These are phyloP conservation scores for Galaxea fascicularis DNA, from an alignment of 92 coral and sea anemone genomes.

Conservation along the genomic window DNA sequence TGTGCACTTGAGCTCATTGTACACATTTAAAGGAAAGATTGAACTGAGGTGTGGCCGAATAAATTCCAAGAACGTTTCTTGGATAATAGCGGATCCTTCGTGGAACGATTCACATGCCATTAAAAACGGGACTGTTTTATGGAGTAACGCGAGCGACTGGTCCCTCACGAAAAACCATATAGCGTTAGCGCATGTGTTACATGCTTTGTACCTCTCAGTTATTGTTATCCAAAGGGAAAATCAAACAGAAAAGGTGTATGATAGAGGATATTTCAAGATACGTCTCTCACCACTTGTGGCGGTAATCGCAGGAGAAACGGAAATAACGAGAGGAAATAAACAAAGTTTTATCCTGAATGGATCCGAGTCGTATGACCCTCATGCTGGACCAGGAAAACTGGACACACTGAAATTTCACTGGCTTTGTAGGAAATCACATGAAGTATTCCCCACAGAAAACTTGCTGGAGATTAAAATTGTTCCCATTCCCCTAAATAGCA, in stretches of 20 bases:
- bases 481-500: not conserved
- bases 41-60: slow-evolving; percentile 23
- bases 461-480: slow-evolving; percentile 10
- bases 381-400: slow-evolving; percentile 29
- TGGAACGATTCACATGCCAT: slow-evolving; percentile 8
- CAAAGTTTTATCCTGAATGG: slow-evolving; percentile 40
- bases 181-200: not conserved
- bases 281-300: slow-evolving; percentile 43
- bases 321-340: slow-evolving; percentile 56
- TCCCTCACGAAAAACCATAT: not conserved
- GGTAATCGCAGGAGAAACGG: slow-evolving; percentile 54
- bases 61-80: slow-evolving; percentile 8
- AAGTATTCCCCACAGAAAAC: slow-evolving; percentile 15
- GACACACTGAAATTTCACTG: slow-evolving; percentile 32
- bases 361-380: slow-evolving; percentile 55
- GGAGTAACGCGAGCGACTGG: not conserved
- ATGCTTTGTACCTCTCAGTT: slow-evolving; percentile 9
- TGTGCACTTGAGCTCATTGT: slow-evolving; percentile 2
- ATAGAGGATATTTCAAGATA: slow-evolving; percentile 46
- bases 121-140: not conserved
- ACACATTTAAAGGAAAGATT: slow-evolving; percentile 20
- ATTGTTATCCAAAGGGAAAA: not conserved
- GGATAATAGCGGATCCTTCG: slow-evolving; percentile 22
- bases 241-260: slow-evolving; percentile 17
- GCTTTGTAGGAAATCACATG: slow-evolving; percentile 15